A percentile compares a stretch with the other conserved stretches of the same genome.
Conservation (phyloP, 2,113 vertebrate genomes). For the Puntigrus tetrazona region DNA sequence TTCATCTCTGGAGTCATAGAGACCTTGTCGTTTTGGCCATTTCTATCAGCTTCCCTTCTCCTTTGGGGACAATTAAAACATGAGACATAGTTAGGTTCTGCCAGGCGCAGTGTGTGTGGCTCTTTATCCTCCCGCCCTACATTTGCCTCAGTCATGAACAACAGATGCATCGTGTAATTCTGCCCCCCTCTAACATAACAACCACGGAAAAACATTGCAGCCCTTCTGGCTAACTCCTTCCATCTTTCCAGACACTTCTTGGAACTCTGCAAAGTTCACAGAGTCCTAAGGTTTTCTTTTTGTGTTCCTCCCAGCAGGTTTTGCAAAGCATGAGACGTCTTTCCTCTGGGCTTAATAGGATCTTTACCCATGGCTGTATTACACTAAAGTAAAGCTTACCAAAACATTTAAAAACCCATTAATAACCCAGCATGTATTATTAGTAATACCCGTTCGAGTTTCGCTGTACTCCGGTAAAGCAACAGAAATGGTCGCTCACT, state of each 20-base stretch:
- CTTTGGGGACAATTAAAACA: slow-evolving; percentile 82
- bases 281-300: slow-evolving; percentile 91
- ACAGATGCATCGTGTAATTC: slow-evolving; percentile 19
- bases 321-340: slow-evolving; percentile 94
- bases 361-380: slow-evolving; percentile 85
- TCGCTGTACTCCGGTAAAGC: not conserved
- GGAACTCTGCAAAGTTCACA: slow-evolving; percentile 91
- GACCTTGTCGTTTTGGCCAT: slow-evolving; percentile 91
- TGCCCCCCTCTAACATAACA: not conserved
- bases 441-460: too few species aligned
- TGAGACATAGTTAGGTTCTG: not conserved
- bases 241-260: slow-evolving; percentile 95
- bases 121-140: slow-evolving; percentile 31
- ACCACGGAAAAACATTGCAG: slow-evolving; percentile 33
- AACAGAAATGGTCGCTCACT: not conserved
- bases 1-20: slow-evolving; percentile 97
- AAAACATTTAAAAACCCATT: not conserved
- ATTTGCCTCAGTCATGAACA: not conserved
- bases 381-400: slow-evolving; percentile 39
- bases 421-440: too few species aligned
- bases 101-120: not conserved
- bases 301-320: slow-evolving; percentile 94
- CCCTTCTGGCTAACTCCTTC: slow-evolving; percentile 75
- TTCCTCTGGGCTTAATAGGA: slow-evolving; percentile 91
- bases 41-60: slow-evolving; percentile 95